These are phyloP conservation scores for Danio rerio DNA, from an alignment of 2,113 vertebrate species.

Conservation along the genomic window GRCz12tu NC_133188.1:2584001-2584500, in stretches of 20 bases:
- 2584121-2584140: too few species aligned
- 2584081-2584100: too few species aligned
- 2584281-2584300: neutral
- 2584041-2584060: too few species aligned
- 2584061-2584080: too few species aligned
- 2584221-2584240: neutral
- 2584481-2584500: neutral
- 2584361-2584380: slow-evolving; percentile 3
- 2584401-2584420: slow-evolving; percentile 1
- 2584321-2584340: slow-evolving; percentile 19
- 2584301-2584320: neutral
- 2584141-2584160: too few species aligned
- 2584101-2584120: too few species aligned
- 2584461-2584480: neutral
- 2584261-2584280: neutral
- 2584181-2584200: too few species aligned
- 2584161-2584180: too few species aligned
- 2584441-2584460: neutral
- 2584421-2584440: neutral
- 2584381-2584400: neutral
- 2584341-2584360: neutral
- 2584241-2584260: neutral
- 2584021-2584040: too few species aligned
- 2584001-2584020: too few species aligned
- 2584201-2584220: neutral